Evolutionary conservation across 1,140 invertebrate genomes (phyloP), one percentile per base, ranked within the genome.

Genomic region (Drosophila repleta): DNA sequence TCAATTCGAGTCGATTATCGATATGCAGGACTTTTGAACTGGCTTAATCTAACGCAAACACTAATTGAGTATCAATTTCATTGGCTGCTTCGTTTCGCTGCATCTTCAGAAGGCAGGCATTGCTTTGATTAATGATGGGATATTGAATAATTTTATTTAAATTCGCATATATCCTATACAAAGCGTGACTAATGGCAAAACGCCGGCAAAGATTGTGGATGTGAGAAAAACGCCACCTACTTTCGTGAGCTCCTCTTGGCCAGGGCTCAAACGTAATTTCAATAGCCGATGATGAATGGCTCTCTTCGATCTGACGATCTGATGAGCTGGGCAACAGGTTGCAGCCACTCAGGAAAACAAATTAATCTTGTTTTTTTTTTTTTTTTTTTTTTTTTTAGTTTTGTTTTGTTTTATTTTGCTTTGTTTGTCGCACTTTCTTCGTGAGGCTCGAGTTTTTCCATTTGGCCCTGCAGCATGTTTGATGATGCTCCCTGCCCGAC

Each of bases 91-190:
- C 49, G 32, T 1, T 35, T 35, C 57, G 69, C 61, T 87, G 74
- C 65, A 87, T 60, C 48, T 60, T 61, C 60, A 63, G 58, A 58
- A 46, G 39, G 60, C 66, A 52, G 60, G 20, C 72, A 65, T 32
- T 20, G 66, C 29, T 64, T 66, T 87, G 83, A 87, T 87, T 88
- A 83, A 87, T 87, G 84, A 74, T n/a, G n/a, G 70, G 45, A 29
- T 63, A 83, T 79, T 88, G 75, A 87, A 87, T 87, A 88, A 88
- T 87, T 58, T 87, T 88, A 87, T 87, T 87, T 89, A 88, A 89
- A 87, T 87, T 87, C 83, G 83, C 83, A 87, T 87, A 87, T 17
- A 83, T 87, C 83, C 83, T 84, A 88, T 88, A 71, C 79, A 66
- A 76, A 63, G 72, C 83, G 79, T 88, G 58, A 58, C 76, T 61